Evolutionary conservation across 2,888 invertebrate species (phyloP).

Genomic region (Dryococelus australis): DNA sequence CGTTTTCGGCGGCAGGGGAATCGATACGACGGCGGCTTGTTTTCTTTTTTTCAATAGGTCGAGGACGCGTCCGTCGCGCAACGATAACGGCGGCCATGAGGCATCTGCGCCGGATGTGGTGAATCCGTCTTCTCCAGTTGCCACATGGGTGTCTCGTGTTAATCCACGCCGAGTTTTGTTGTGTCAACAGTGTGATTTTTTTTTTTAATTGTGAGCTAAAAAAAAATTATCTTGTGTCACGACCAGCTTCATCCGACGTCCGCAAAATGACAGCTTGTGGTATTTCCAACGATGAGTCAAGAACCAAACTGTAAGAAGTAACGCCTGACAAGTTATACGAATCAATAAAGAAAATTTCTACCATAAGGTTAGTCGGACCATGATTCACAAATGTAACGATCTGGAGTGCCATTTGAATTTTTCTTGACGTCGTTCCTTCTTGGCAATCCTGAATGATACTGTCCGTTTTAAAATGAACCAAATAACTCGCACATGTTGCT

Average conservation of each 20-base stretch:
- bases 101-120: background rate
- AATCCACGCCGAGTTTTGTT: background rate
- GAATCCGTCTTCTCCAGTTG: background rate
- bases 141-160: background rate
- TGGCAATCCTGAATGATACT: no score
- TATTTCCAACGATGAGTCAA: background rate
- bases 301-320: background rate
- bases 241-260: background rate
- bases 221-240: no score
- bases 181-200: background rate
- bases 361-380: background rate
- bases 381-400: background rate
- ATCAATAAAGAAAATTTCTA: background rate
- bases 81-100: background rate
- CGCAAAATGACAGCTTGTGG: background rate
- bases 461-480: no score
- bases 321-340: background rate
- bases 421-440: background rate
- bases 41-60: no score
- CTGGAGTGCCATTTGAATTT: background rate
- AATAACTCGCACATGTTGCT: no score
- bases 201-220: background rate
- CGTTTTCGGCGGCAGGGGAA: background rate
- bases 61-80: no score
- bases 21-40: background rate